Conservation (phyloP, 53 echinoderm and acorn worm genomes). For the Glandiceps talaboti region DNA sequence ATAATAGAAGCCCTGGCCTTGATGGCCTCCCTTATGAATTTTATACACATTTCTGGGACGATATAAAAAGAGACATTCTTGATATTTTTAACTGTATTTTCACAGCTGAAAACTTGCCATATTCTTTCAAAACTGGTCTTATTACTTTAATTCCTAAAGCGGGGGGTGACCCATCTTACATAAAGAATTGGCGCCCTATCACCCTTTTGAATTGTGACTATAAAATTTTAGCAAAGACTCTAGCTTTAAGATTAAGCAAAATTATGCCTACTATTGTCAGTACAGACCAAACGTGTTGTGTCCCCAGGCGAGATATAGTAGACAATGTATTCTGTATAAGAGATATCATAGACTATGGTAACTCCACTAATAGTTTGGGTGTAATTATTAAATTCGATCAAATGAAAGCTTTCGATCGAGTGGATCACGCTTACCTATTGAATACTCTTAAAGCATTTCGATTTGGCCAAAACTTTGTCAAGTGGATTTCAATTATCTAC, state of each 20-base stretch:
- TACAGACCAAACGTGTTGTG: slow-evolving; percentile 15
- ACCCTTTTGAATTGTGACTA: slow-evolving; percentile 19
- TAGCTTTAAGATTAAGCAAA: slow-evolving; percentile 4
- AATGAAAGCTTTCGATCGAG: slow-evolving; percentile 43
- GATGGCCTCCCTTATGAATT: background rate
- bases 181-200: slow-evolving; percentile 18
- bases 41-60: background rate
- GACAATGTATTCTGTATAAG: slow-evolving; percentile 5
- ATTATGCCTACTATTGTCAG: slow-evolving; percentile 5
- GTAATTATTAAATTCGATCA: slow-evolving; percentile 26
- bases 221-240: slow-evolving; percentile 17
- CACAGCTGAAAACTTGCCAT: background rate
- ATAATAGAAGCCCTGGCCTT: background rate
- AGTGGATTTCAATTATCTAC: slow-evolving; percentile 13
- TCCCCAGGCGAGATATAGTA: slow-evolving; percentile 17
- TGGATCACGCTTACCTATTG: slow-evolving; percentile 1
- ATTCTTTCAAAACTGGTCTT: slow-evolving; percentile 3
- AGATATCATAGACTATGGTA: slow-evolving; percentile 8
- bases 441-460: slow-evolving; percentile 6
- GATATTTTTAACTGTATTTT: background rate
- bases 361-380: slow-evolving; percentile 7
- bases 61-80: slow-evolving; percentile 3
- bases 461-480: slow-evolving; percentile 7
- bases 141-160: slow-evolving; percentile 23
- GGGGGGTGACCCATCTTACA: background rate